These are phyloP conservation scores for Drosophila bipectinata DNA, from an alignment of 1,140 invertebrate genomes.

Conservation along the genomic window DNA sequence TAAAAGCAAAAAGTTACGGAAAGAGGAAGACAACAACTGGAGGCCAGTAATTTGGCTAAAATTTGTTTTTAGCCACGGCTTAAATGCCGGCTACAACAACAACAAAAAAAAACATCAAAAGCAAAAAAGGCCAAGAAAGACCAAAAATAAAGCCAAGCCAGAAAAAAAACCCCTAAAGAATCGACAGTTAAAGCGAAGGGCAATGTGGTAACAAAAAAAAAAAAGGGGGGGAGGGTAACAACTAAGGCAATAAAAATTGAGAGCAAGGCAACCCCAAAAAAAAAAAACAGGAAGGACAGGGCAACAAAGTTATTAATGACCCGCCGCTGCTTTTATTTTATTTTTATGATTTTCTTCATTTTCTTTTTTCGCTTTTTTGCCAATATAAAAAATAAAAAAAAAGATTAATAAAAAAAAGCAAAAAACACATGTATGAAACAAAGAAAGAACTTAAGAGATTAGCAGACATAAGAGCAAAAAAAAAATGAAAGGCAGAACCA, in stretches of 20 bases:
- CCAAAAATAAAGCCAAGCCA: constrained; percentile 27
- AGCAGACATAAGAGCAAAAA: constrained; percentile 6
- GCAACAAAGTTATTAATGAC: constrained; percentile 81
- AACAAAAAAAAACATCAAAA: constrained; percentile 28
- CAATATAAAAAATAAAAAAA: constrained; percentile 13
- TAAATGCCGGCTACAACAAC: constrained; percentile 54
- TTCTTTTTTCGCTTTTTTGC: constrained; percentile 6
- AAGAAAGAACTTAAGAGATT: constrained; percentile 10
- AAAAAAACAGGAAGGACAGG: constrained; percentile 63
- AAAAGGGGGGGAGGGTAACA: constrained; percentile 15
- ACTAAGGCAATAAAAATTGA: constrained; percentile 71
- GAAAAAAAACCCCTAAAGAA: constrained; percentile 6
- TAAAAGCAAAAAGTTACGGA: not conserved
- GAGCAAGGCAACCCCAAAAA: constrained; percentile 50
- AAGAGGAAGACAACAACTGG: constrained; percentile 1
- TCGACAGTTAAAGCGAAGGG: constrained; percentile 45
- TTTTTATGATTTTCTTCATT: constrained; percentile 7
- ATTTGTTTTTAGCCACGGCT: constrained; percentile 45
- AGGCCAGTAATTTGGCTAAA: constrained; percentile 61
- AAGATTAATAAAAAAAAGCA: constrained; percentile 1
- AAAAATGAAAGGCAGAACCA: not conserved
- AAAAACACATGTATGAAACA: constrained; percentile 1
- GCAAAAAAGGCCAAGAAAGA: constrained; percentile 21
- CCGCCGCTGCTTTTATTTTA: constrained; percentile 43
- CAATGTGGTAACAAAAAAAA: constrained; percentile 26